Base-by-base conservation (phyloP, 1,140 invertebrate species). In the Drosophila novamexicana region DNA sequence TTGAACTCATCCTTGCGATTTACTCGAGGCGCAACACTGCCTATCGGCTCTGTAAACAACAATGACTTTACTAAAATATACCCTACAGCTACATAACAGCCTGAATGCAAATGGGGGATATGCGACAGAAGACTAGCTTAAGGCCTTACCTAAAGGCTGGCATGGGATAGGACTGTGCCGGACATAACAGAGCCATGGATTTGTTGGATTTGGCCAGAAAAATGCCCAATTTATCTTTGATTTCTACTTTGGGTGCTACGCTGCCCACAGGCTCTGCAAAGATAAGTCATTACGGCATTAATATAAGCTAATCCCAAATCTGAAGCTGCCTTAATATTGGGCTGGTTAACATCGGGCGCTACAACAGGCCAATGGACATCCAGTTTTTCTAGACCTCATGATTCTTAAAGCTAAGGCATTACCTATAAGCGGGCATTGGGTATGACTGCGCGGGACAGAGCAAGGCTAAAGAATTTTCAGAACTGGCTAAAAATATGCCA, bases 361-460 rank as follows among this genome's bases (percentile, higher is more conserved):
- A 22, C 22, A 22, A 22, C 22, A 3, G 22, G 22, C 22, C 18
- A 18, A 18, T 18, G 18, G 18, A 18, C 18, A 18, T 18, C 18
- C 22, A 22, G 22, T 22, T 22, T 22, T 22, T 3, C 3, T 22
- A 2, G 22, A 22, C 22, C 22, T 12, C n/a, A 18, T 10, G 34
- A 16, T 16, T n/a, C 10, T 3, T 6, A 10, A 22, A 12, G 14
- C 7, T 9, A 16, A 5, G n/a, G n/a, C 8, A 53, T 85, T 93
- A 94, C 94, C 94, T 94, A 93, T 93, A 94, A 66, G 94, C 90
- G 54, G 94, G 94, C 79, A 94, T 93, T 69, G 96, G 96, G 93
- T 94, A 96, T n/a, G 94, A 95, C 93, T 97, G 96, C 40, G 95
- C 95, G 84, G 95, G 95, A 89, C 95, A 96, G 9, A 96, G 93